A percentile compares a stretch with the other conserved stretches of the same genome.
Evolutionary conservation across 1,140 invertebrate species (phyloP).

Genomic region (Aphidius ervi): DNA sequence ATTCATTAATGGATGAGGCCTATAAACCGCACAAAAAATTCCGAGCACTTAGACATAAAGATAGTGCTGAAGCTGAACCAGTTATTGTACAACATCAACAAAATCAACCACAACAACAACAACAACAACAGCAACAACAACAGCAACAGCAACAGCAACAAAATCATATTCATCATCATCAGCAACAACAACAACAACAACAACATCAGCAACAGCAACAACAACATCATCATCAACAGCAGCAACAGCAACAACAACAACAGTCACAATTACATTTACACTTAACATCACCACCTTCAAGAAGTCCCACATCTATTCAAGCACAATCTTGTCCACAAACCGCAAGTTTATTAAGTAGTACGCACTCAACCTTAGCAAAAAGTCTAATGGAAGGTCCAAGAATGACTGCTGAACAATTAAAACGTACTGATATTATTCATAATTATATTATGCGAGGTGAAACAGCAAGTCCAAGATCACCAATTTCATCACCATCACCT

Average conservation of each 20-base stretch:
- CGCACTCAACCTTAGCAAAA: conserved; percentile 81
- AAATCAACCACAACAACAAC: conserved; percentile 24
- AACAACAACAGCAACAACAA: conserved; percentile 15
- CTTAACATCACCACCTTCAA: conserved; percentile 44
- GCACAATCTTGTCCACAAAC: conserved; percentile 41
- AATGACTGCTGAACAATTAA: conserved; percentile 84
- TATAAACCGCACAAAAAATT: conserved; percentile 95
- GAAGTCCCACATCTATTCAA: conserved; percentile 28
- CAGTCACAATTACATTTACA: conserved; percentile 53
- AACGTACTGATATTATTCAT: conserved; percentile 83
- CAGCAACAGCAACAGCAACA: too few species aligned
- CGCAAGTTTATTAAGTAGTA: conserved; percentile 64
- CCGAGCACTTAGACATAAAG: conserved; percentile 73
- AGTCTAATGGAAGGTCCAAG: conserved; percentile 83
- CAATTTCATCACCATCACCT: conserved; percentile 53
- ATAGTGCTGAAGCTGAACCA: conserved; percentile 72
- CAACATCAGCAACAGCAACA: too few species aligned
- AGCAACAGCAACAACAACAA: conserved; percentile 7
- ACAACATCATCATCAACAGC: too few species aligned
- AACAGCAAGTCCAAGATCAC: conserved; percentile 51
- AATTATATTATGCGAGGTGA: conserved; percentile 81
- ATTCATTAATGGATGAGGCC: conserved; percentile 87
- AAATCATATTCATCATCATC: too few species aligned
- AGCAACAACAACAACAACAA: too few species aligned
- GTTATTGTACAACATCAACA: conserved; percentile 39